Conservation (phyloP, 2,888 invertebrate species). For the Cordilura impudica region DNA sequence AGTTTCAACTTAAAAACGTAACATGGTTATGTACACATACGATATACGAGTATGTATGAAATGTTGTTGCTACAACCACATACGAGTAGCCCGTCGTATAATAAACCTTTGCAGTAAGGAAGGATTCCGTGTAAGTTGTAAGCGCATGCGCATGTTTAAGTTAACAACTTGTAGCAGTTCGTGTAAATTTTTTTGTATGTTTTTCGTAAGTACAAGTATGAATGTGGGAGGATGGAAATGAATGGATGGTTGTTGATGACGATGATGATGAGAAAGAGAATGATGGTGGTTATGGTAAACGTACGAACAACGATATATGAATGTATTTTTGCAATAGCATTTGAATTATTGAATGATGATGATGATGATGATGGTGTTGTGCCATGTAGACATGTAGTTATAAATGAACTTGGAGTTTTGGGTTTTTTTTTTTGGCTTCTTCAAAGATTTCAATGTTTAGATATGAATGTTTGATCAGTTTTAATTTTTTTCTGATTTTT, state of each 20-base stretch:
- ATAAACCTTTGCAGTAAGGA: conserved; percentile 51
- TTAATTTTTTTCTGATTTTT: neutral
- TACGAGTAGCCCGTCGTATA: conserved; percentile 37
- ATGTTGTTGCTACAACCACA: conserved; percentile 31
- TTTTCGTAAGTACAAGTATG: conserved; percentile 42
- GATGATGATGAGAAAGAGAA: conserved; percentile 58
- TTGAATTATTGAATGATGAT: conserved; percentile 63
- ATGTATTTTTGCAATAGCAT: conserved; percentile 7
- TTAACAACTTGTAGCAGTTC: conserved; percentile 73
- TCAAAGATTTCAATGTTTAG: conserved; percentile 55
- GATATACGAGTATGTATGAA: neutral
- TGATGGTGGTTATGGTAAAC: conserved; percentile 62
- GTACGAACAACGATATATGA: conserved; percentile 31
- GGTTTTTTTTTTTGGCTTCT: conserved; percentile 30
- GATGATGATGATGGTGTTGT: conserved; percentile 60
- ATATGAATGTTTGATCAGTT: conserved; percentile 55
- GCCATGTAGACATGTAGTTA: conserved; percentile 47
- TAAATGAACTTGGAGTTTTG: conserved; percentile 39
- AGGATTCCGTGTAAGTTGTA: conserved; percentile 66
- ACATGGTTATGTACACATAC: conserved; percentile 25
- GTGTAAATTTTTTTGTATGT: conserved; percentile 54
- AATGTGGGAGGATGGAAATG: conserved; percentile 71
- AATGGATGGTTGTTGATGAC: conserved; percentile 32
- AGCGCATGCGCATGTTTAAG: conserved; percentile 72
- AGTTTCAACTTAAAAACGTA: conserved; percentile 48